Conservation (phyloP, 2,797 vertebrate genomes). For the Tinamus major region DNA sequence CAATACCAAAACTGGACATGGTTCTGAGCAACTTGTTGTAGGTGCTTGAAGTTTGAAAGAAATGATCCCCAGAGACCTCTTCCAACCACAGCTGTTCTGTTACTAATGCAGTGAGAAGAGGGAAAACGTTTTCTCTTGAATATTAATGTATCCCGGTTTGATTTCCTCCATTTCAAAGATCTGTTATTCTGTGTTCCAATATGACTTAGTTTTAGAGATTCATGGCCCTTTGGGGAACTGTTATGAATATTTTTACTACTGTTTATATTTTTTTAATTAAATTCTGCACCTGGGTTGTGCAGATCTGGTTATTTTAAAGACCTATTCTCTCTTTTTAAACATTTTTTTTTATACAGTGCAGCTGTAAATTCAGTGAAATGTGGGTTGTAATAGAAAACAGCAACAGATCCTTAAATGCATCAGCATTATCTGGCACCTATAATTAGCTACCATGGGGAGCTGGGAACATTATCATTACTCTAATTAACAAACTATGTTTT, state of each 20-base stretch:
- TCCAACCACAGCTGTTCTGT: not conserved
- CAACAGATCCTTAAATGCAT: conserved; percentile 6
- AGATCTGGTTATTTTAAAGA: not conserved
- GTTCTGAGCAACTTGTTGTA: not conserved
- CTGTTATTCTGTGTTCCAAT: not conserved
- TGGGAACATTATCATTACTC: conserved; percentile 28
- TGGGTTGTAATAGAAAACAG: not conserved
- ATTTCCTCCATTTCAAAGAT: not conserved
- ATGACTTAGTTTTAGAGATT: not conserved
- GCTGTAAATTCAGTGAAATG: not conserved
- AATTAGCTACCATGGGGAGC: conserved; percentile 10
- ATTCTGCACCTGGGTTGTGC: not conserved
- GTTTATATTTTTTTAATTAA: not conserved
- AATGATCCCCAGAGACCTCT: not conserved
- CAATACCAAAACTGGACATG: not conserved
- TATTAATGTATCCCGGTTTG: not conserved
- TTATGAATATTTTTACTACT: not conserved
- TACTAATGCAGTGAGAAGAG: not conserved
- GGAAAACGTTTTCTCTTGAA: not conserved
- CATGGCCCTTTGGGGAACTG: not conserved
- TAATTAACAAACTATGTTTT: conserved; percentile 37
- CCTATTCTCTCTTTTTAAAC: not conserved
- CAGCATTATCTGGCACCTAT: not conserved
- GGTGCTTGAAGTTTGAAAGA: not conserved
- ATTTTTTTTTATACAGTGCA: not conserved